Percentiles rank a stretch among this genome's conserved stretches.
These are phyloP conservation scores for Ichneumoninae sp. DNA, from an alignment of 2,888 invertebrate genomes.

Conservation along the genomic window DNA sequence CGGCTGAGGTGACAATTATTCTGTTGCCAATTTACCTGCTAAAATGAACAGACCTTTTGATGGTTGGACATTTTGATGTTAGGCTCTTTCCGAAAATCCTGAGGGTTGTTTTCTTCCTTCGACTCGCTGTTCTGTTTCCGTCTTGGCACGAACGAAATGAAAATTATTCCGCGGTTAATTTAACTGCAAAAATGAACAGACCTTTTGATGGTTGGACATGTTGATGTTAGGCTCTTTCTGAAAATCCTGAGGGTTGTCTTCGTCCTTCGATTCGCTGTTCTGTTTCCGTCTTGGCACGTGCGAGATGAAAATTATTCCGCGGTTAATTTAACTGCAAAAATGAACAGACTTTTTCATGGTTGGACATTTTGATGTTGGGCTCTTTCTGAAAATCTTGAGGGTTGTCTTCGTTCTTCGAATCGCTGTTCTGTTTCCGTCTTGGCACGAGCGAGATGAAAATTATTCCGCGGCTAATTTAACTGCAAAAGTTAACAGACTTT, in stretches of 20 bases:
- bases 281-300: neutral
- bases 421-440: neutral
- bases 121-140: neutral
- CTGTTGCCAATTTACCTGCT: too few species aligned
- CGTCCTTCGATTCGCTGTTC: neutral
- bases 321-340: neutral
- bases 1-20: too few species aligned
- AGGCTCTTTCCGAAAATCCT: too few species aligned
- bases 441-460: neutral
- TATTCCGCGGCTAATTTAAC: neutral
- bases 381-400: slow-evolving; percentile 18
- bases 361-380: too few species aligned
- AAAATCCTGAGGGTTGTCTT: slow-evolving; percentile 37
- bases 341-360: too few species aligned
- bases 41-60: too few species aligned
- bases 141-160: neutral
- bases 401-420: neutral
- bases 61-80: too few species aligned
- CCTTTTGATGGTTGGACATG: too few species aligned
- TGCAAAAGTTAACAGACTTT: too few species aligned
- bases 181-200: too few species aligned
- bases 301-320: too few species aligned
- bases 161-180: neutral
- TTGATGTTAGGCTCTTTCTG: too few species aligned
- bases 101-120: neutral